Evolutionary conservation across 2,888 invertebrate genomes (phyloP).

Genomic region (Lamellibrachia columna): DNA sequence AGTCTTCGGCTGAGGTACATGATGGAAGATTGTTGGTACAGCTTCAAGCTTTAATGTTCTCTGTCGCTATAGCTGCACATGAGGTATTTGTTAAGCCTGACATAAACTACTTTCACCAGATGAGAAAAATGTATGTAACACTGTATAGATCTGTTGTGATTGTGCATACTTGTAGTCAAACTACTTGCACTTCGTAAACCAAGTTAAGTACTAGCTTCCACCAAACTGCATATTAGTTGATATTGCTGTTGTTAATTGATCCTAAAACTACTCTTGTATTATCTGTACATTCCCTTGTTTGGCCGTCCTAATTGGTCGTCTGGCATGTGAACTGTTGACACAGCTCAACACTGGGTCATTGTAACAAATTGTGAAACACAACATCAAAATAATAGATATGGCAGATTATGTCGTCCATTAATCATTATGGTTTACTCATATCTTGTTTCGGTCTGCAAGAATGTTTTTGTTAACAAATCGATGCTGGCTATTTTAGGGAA

Average conservation of each 20-base stretch:
- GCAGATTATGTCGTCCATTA: neutral
- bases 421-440: neutral
- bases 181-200: neutral
- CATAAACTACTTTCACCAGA: neutral
- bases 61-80: neutral
- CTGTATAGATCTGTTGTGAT: neutral
- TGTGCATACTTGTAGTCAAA: neutral
- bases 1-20: too few species aligned
- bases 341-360: neutral
- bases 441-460: neutral
- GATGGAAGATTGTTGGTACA: too few species aligned
- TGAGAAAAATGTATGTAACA: neutral
- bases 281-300: neutral
- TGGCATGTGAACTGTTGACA: neutral
- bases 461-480: conserved; percentile 14
- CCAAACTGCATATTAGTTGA: neutral
- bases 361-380: neutral
- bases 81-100: neutral
- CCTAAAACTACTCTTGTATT: neutral
- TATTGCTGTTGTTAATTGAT: neutral
- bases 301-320: neutral
- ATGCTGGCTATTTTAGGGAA: conserved; percentile 12
- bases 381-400: neutral
- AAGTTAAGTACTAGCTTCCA: neutral
- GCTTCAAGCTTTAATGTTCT: too few species aligned